Conservation (phyloP, 2,113 vertebrate species). For the Pangasianodon hypophthalmus region DNA sequence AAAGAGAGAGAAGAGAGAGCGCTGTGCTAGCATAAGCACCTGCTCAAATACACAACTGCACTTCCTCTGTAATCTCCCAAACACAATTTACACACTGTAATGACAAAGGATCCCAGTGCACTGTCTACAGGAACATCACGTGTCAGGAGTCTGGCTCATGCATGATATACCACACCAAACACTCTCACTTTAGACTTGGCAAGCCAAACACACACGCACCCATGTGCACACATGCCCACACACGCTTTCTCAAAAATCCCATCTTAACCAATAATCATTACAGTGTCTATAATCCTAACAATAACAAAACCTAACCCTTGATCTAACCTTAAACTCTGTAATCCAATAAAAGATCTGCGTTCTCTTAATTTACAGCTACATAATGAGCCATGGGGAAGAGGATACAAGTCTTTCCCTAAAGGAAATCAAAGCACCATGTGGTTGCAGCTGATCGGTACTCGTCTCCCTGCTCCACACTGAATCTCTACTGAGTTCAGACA, state of each 20-base stretch:
- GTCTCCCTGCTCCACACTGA: constrained; percentile 42
- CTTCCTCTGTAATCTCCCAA: background rate
- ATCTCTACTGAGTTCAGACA: background rate
- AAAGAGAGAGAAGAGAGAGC: background rate
- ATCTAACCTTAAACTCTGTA: background rate
- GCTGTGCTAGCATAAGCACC: background rate
- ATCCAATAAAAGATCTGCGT: background rate
- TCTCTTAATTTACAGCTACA: background rate
- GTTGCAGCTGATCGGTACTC: background rate
- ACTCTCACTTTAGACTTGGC: background rate
- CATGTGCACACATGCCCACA: background rate
- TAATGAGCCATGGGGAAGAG: background rate
- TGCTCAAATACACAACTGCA: background rate
- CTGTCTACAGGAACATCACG: constrained; percentile 32
- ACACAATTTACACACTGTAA: background rate
- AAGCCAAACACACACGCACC: constrained; percentile 17
- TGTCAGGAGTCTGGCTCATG: constrained; percentile 27
- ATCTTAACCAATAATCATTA: constrained; percentile 12
- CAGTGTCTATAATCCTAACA: background rate
- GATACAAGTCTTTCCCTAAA: background rate
- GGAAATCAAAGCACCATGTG: constrained; percentile 9
- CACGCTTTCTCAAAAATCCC: background rate
- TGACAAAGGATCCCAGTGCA: constrained; percentile 40
- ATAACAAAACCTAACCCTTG: background rate
- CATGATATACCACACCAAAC: constrained; percentile 3